phyloP scores from a whole-genome alignment of 2,888 invertebrate species.

The Agelastica alni region DNA sequence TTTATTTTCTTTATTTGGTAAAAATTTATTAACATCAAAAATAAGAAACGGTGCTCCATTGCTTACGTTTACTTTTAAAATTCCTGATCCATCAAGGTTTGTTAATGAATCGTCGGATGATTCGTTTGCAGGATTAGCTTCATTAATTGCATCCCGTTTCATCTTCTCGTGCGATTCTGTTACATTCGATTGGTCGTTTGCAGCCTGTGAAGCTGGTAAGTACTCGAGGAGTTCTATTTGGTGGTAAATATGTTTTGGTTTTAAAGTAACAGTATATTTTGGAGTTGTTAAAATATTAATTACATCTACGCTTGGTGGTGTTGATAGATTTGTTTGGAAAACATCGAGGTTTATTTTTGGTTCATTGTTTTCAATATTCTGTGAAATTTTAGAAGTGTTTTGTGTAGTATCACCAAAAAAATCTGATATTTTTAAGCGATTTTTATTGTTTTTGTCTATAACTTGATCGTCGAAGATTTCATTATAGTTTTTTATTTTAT shows the following conservation, averaged over 20 bases:
- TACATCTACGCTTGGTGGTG: conserved; percentile 3
- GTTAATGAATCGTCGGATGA: not conserved
- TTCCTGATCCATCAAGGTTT: not conserved
- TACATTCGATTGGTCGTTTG: too few species aligned
- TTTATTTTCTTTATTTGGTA: not conserved
- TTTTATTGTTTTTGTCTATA: not conserved
- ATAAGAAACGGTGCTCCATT: not conserved
- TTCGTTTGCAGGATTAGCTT: conserved; percentile 1
- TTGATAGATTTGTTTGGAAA: not conserved
- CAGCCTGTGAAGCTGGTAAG: too few species aligned
- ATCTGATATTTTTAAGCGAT: not conserved
- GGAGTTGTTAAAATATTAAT: conserved; percentile 46
- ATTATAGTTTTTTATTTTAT: not conserved
- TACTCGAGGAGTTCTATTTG: conserved; percentile 46
- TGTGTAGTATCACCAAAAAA: not conserved
- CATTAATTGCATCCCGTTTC: too few species aligned
- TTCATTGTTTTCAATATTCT: not conserved
- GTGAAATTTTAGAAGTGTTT: not conserved
- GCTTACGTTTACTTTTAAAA: not conserved
- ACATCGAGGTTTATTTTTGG: not conserved
- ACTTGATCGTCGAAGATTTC: not conserved
- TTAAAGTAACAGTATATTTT: conserved; percentile 44
- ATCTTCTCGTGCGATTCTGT: too few species aligned
- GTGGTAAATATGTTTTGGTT: conserved; percentile 49
- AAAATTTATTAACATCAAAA: not conserved